phyloP scores from a whole-genome alignment of 2,888 invertebrate species.

The Brachylomia viminalis region DNA sequence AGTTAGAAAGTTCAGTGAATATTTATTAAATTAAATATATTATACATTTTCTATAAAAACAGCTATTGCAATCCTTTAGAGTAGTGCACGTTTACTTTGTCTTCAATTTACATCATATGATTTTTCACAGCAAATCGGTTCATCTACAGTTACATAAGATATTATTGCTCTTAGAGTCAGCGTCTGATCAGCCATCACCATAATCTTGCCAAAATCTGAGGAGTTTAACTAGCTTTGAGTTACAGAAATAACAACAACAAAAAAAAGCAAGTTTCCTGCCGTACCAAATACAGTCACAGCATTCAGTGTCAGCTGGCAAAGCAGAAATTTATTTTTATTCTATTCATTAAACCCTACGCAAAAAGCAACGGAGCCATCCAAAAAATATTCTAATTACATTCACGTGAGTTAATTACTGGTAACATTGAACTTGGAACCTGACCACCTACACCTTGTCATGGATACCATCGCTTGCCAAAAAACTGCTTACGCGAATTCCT shows the following conservation, averaged over 20 bases:
- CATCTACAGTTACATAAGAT: too few relatives aligned
- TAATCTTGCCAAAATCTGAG: background rate
- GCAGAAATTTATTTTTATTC: constrained; percentile 37
- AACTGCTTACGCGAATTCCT: constrained; percentile 41
- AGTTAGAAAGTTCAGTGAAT: background rate
- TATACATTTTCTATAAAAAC: background rate
- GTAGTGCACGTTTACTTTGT: background rate
- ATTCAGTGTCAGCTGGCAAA: background rate
- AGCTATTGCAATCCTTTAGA: background rate
- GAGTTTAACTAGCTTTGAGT: background rate
- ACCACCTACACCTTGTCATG: constrained; percentile 66
- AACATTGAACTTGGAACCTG: constrained; percentile 86
- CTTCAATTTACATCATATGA: background rate
- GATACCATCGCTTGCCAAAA: constrained; percentile 47
- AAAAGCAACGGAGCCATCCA: constrained; percentile 46
- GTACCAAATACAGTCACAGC: constrained; percentile 18
- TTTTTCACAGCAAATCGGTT: background rate
- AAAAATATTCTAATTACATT: constrained; percentile 75
- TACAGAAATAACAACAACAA: background rate
- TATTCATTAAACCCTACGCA: constrained; percentile 40
- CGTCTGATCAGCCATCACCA: background rate
- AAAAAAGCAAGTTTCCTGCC: background rate
- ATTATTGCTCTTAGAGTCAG: background rate
- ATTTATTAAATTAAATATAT: background rate
- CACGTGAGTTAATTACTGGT: constrained; percentile 78